Base-by-base conservation (phyloP, 1,140 invertebrate species). In the Sarcophaga bullata region DNA sequence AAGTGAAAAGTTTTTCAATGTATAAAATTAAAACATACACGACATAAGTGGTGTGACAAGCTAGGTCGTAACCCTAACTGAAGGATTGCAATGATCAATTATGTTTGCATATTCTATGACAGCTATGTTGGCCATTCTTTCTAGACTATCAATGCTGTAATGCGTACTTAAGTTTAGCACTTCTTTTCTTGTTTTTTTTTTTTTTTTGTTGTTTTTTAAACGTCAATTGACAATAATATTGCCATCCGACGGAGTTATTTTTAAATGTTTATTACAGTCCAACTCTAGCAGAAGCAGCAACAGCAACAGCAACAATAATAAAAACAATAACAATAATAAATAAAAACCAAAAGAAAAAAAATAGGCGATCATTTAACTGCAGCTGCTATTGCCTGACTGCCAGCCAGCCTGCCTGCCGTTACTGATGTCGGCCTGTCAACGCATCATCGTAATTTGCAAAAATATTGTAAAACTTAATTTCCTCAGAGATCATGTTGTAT, bases 371-470 rank as follows among this genome's bases (percentile, higher is more conserved):
- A 68, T 68, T 68, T 68, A 68, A 19, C 19, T 68, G 62, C 62
- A 68, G 62, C 62, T 68, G 62, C 62, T 68, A 17, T 19, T 17
- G 54, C 15, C 25, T 37, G 25, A 37, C 25, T 37, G 25, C 4
- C 4, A n/a, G 25, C 25, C 4, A 2, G 25, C 1, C 25, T 37
- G 25, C 25, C 25, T 25, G 62, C 8, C 50, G 13, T 68, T 19
- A 68, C 62, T 68, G 62, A 68, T 68, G 62, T 68, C 62, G 62
- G 62, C 62, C 62, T 68, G 62, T 68, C 62, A 68, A 68, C 62
- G 62, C 62, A 68, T 68, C 62, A 68, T 68, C 62, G 62, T 68
- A 68, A 68, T 68, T 68, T 68, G 62, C 62, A 68, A 68, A 68
- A 68, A 68, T 68, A 68, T 68, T 68, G 62, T 68, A 68, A 37